Base-by-base conservation (phyloP, 1,140 invertebrate genomes). In the Drosophila hydei region DNA sequence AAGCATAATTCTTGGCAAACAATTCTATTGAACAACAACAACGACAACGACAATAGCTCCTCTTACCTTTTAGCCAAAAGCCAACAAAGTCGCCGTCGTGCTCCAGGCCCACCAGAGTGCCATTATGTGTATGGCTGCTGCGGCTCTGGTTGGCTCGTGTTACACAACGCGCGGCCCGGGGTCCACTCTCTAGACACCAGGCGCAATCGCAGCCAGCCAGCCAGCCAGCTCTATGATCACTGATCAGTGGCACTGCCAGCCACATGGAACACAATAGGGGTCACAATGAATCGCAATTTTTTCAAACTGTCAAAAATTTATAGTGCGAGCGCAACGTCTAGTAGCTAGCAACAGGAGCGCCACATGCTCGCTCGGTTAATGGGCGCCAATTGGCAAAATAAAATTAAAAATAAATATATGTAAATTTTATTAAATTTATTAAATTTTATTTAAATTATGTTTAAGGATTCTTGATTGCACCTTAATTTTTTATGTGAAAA, bases 221-320 rank as follows among this genome's bases (percentile, higher is more conserved):
- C 50, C 33, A 56, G 52, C 19, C 63, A 36, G 42, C 58, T 74
- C 77, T 71, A 79, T 77, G 83, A 88, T 88, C 83, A 54, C 77
- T 75, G 83, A 83, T 88, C 83, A 63, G 81, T 62, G 69, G 69
- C 61, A 63, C 36, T 72, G 67, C 73, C 75, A 62, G 67, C 50
- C 67, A 55, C 72, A 59, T 48, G 54, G 62, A 60, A 83, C 83
- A 88, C 84, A 89, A 89, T 89, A 89, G 85, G 84, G 84, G 84
- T 89, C 89, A 91, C 85, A 91, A 91, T 90, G 85, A 79, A 77
- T 81, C 75, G 84, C 79, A 71, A 91, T 91, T 91, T 91, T 91
- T 91, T 75, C 72, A 77, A 90, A 91, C 84, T 91, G 89, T 91
- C 89, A 91, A 91, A 90, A 90, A 87, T 89, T 75, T 84, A 90